A percentile compares a stretch with the other conserved stretches of the same genome.
These are phyloP conservation scores for Drosophila biarmipes DNA, from an alignment of 1,140 invertebrate genomes.

Conservation along the genomic window DNA sequence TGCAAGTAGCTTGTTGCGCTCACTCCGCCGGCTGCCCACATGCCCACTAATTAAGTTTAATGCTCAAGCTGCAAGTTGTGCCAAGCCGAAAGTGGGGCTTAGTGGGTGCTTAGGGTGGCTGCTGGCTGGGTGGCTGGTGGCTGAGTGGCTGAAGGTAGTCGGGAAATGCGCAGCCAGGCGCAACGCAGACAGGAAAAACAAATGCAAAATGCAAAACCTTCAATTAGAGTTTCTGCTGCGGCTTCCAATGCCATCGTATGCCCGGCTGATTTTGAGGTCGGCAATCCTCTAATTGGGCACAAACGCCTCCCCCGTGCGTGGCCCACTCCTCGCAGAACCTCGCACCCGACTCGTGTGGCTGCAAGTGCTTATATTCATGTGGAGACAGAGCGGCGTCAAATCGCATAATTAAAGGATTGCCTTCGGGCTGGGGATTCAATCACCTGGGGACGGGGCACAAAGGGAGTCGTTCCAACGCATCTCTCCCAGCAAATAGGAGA, in stretches of 20 bases:
- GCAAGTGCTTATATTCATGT: conserved; percentile 8
- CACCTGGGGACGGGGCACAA: not conserved
- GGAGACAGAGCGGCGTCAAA: conserved; percentile 19
- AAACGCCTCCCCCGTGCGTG: not conserved
- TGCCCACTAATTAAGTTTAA: conserved; percentile 75
- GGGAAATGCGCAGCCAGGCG: conserved; percentile 55
- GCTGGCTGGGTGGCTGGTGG: too few species aligned
- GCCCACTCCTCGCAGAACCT: not conserved
- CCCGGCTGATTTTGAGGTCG: conserved; percentile 70
- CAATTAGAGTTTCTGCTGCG: conserved; percentile 59
- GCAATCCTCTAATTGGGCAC: conserved; percentile 64
- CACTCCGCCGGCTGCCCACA: conserved; percentile 29
- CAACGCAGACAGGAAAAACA: conserved; percentile 63
- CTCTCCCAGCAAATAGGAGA: not conserved
- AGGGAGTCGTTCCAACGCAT: not conserved
- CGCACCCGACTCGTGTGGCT: not conserved
- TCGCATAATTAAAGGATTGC: conserved; percentile 46
- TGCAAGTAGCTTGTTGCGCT: not conserved
- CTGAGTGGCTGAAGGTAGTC: not conserved
- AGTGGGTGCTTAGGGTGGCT: not conserved
- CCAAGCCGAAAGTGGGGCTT: conserved; percentile 25
- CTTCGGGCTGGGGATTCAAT: not conserved
- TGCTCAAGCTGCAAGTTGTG: conserved; percentile 61
- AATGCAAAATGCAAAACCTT: conserved; percentile 75
- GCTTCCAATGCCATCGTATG: conserved; percentile 71